Percentiles rank a stretch among this genome's conserved stretches.
These are phyloP conservation scores for Zeus faber DNA, from an alignment of 2,113 vertebrate genomes.

Conservation along the genomic window DNA sequence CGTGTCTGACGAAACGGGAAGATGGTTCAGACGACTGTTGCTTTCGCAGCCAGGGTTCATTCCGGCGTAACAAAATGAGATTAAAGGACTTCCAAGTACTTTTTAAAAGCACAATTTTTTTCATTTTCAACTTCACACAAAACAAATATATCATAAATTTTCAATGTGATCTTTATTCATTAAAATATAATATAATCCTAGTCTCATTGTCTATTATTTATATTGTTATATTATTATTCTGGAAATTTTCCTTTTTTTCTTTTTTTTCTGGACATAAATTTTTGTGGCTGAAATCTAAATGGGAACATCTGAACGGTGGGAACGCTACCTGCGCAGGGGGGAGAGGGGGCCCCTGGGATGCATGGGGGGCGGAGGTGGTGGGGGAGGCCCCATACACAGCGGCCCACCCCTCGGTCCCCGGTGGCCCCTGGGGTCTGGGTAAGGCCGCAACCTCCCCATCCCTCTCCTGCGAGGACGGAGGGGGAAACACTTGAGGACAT, in stretches of 20 bases:
- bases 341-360: conserved; percentile 66
- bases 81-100: no score
- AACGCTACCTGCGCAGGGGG: conserved; percentile 64
- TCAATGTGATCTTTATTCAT: no score
- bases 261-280: no score
- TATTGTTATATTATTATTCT: no score
- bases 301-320: no score
- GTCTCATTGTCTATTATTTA: no score
- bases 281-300: no score
- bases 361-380: conserved; percentile 56
- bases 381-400: conserved; percentile 62
- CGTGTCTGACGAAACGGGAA: conserved; percentile 47
- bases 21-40: neutral
- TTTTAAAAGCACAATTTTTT: no score
- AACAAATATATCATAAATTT: no score
- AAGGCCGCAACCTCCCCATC: conserved; percentile 72
- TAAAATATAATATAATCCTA: no score
- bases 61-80: neutral
- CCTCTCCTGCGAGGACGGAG: conserved; percentile 51
- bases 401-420: conserved; percentile 52
- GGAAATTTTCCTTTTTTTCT: no score
- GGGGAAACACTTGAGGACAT: neutral
- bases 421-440: conserved; percentile 65
- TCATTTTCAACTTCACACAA: no score
- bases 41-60: neutral